Evolutionary conservation across 2,113 vertebrate species (phyloP), one percentile per base, ranked within the genome.

Genomic region (Leucoraja erinaceus): DNA sequence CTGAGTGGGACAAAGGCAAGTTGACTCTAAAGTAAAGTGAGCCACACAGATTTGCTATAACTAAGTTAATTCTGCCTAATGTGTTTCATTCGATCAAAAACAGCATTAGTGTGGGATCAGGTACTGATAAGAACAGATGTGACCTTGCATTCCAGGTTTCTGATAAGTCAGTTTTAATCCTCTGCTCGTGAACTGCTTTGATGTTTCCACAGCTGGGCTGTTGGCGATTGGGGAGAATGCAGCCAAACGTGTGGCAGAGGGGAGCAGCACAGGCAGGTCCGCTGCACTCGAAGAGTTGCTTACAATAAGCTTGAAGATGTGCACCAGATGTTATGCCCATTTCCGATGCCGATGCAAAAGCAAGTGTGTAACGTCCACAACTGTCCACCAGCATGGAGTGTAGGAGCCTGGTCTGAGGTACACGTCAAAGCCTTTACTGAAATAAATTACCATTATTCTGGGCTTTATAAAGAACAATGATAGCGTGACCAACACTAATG

Each of bases 321-420:
- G 66, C 56, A 94, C 0, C 94, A 96, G 93, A 94, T 94, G 79
- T 94, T 94, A 38, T 98, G 98, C 68, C 93, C 94, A 0, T 94
- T 94, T 83, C 95, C 95, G 0, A 1, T 86, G 1, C 97, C 96
- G 0, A 0, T 94, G 47, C 94, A 94, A 92, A 95, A 93, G 75
- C 97, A 96, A 93, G 93, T 93, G 93, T 98, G 98, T 94, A 96
- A 94, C 86, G 83, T 94, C 0, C 97, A 96, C 93, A 94, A 94
- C 94, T 98, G 98, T 93, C 98, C 98, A 0, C 96, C 97, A 0
- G 94, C 94, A 0, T 98, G 98, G 98, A 97, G 94, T 93, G 0
- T 94, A 0, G 97, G 97, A 59, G 94, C 96, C 3, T 98, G 98
- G 98, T 96, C 97, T 22, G 97, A 98, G 97, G 98, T 98, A 93